phyloP scores from a whole-genome alignment of 2,888 invertebrate genomes.

The Gryllus longicercus region DNA sequence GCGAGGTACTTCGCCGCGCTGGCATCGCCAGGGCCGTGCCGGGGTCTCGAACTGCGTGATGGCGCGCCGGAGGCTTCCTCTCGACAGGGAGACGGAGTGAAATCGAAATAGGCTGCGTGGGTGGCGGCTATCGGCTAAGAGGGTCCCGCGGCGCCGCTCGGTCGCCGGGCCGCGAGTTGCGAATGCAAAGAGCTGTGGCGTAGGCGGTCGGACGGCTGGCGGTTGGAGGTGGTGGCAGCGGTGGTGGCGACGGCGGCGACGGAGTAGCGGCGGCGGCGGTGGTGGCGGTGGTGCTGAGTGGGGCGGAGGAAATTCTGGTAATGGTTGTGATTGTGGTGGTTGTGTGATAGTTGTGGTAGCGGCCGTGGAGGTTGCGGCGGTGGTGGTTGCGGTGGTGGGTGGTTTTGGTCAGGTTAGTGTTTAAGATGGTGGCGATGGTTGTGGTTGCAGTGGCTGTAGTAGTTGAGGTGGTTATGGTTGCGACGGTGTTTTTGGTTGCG shows the following conservation, averaged over 20 bases:
- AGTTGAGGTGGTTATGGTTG: neutral
- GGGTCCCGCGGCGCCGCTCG: neutral
- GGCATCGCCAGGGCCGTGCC: no score
- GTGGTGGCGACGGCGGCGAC: neutral
- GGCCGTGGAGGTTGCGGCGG: neutral
- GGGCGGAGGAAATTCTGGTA: neutral
- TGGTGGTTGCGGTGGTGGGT: no score
- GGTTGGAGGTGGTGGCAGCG: neutral
- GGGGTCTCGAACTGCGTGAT: no score
- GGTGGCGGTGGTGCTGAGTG: neutral
- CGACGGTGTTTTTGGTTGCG: neutral
- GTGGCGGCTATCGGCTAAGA: neutral
- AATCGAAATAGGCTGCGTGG: conserved; percentile 1
- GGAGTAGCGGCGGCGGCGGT: neutral
- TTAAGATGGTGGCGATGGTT: no score
- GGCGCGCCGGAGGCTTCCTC: neutral
- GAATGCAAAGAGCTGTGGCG: neutral
- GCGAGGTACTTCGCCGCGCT: no score
- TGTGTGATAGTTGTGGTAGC: neutral
- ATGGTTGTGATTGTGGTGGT: neutral
- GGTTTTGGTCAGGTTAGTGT: no score
- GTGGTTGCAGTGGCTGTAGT: neutral
- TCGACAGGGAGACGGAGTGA: neutral
- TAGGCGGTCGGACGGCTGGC: neutral
- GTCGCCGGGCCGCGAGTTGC: neutral